phyloP scores from a whole-genome alignment of 2,113 vertebrate genomes.

The Aegotheles bennettii region DNA sequence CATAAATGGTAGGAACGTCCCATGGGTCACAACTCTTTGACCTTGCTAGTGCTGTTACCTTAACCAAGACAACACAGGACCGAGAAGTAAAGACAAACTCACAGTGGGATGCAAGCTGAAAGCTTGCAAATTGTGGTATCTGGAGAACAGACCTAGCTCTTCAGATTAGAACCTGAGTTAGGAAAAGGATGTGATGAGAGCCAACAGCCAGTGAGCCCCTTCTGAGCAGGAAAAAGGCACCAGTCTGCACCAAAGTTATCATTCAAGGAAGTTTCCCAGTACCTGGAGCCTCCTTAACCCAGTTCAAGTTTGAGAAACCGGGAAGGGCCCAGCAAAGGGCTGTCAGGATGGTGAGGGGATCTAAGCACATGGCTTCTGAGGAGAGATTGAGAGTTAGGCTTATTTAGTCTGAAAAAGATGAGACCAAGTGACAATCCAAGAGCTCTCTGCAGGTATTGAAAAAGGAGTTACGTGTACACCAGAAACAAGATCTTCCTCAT shows the following conservation, averaged over 20 bases:
- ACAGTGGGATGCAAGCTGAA: not conserved
- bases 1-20: not conserved
- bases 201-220: not conserved
- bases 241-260: not conserved
- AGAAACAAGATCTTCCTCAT: not conserved
- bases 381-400: not conserved
- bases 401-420: not conserved
- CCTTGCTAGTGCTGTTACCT: not conserved
- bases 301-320: not conserved
- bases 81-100: not conserved
- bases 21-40: not conserved
- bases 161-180: not conserved
- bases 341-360: accelerated
- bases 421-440: not conserved
- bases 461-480: not conserved
- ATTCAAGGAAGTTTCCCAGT: not conserved
- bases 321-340: not conserved
- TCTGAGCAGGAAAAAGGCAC: not conserved
- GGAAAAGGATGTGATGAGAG: not conserved
- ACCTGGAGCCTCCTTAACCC: not conserved
- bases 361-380: not conserved
- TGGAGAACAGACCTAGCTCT: not conserved
- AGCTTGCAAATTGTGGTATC: not conserved
- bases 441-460: not conserved
- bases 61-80: not conserved